Percentiles rank a stretch among this genome's conserved stretches.
Conservation (phyloP, 2,797 vertebrate genomes). For the Heterohyrax brucei region DNA sequence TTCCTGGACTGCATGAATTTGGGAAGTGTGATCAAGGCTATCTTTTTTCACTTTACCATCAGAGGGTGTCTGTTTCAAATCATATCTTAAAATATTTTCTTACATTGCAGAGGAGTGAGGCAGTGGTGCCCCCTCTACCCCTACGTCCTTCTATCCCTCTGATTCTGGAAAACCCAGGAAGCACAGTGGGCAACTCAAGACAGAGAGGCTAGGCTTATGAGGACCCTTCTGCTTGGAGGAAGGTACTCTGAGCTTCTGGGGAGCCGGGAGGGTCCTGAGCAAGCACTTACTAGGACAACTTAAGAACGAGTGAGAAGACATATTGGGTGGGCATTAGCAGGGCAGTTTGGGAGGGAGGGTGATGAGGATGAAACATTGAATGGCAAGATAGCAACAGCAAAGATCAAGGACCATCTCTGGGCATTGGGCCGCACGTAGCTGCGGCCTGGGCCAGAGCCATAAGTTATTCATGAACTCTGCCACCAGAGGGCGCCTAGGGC, state of each 20-base stretch:
- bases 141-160: fast-evolving
- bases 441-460: fast-evolving
- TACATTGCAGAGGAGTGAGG: neutral
- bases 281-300: neutral
- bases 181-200: neutral
- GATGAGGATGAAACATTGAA: fast-evolving
- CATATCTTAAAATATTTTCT: neutral
- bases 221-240: neutral
- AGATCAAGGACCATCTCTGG: neutral
- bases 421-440: fast-evolving
- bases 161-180: neutral
- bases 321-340: neutral
- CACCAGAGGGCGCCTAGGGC: conserved; percentile 85
- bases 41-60: neutral
- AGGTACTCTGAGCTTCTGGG: neutral
- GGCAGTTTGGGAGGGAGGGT: neutral
- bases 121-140: fast-evolving
- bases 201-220: neutral
- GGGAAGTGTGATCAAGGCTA: neutral
- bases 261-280: neutral
- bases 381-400: fast-evolving
- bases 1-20: neutral
- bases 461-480: neutral
- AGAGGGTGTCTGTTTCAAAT: neutral
- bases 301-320: neutral